Evolutionary conservation across 1,140 invertebrate species (phyloP).

Genomic region (Calephelis nemesis): DNA sequence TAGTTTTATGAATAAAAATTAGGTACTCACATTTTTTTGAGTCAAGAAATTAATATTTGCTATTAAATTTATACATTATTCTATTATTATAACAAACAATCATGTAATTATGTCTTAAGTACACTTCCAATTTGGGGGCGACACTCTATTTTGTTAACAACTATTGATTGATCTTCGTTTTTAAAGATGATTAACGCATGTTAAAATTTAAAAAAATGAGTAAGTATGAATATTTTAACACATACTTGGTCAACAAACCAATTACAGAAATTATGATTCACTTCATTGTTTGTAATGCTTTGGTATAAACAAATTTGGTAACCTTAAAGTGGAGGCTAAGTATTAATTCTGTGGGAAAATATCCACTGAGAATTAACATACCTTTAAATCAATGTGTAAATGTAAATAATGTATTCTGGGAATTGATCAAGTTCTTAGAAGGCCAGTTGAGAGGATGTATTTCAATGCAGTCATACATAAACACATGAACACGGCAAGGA

Average conservation of each 20-base stretch:
- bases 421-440: constrained; percentile 30
- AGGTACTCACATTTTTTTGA: no score
- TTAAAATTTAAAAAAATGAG: no score
- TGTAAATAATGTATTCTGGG: constrained; percentile 36
- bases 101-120: no score
- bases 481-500: constrained; percentile 46
- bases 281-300: constrained; percentile 9
- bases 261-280: constrained; percentile 17
- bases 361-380: constrained; percentile 16
- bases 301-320: constrained; percentile 22
- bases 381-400: constrained; percentile 16
- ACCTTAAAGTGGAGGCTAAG: constrained; percentile 1
- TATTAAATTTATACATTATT: no score
- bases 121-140: no score
- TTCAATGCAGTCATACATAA: constrained; percentile 2
- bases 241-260: background rate
- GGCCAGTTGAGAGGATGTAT: constrained; percentile 1
- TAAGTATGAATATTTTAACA: no score
- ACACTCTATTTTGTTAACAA: no score
- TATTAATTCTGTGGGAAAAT: constrained; percentile 23
- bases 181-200: no score
- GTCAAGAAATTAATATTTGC: no score
- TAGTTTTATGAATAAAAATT: no score
- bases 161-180: no score
- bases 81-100: no score